A percentile compares a stretch with the other conserved stretches of the same genome.
Conservation (phyloP, 2,797 vertebrate species). For the Dipus sagitta region DNA sequence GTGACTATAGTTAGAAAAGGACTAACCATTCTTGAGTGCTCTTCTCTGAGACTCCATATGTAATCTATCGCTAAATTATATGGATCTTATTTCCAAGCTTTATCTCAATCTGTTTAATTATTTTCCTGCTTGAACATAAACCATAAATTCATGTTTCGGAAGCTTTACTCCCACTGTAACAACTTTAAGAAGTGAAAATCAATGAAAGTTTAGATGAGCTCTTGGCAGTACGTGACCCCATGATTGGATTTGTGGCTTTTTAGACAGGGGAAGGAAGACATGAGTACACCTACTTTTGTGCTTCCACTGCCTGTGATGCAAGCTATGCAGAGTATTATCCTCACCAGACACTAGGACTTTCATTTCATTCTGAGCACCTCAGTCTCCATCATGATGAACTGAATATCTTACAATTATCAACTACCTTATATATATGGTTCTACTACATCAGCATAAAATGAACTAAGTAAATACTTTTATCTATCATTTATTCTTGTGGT, state of each 20-base stretch:
- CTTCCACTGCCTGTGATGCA: background rate
- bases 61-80: background rate
- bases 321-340: too few relatives aligned
- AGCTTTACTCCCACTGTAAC: background rate
- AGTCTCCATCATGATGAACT: background rate
- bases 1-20: background rate
- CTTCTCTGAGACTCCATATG: background rate
- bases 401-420: background rate
- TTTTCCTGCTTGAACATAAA: background rate
- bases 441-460: background rate
- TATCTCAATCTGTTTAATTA: background rate
- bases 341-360: background rate
- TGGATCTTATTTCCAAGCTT: background rate
- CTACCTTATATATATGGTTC: background rate
- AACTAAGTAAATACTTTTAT: background rate
- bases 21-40: background rate
- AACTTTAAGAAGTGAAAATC: background rate
- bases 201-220: background rate
- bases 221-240: background rate
- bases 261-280: background rate
- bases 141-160: background rate
- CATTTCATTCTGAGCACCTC: background rate
- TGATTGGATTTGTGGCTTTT: background rate
- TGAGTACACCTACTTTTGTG: fast-evolving
- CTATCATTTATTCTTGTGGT: background rate